Percentiles rank a stretch among this genome's conserved stretches.
These are phyloP conservation scores for Sus scrofa DNA, from an alignment of 2,113 vertebrate genomes.

Conservation along the genomic window T2T-Sscrofa CM000818.6:5822501-5823000, in stretches of 20 bases:
- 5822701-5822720: constrained; percentile 10
- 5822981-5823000: background rate
- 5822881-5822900: background rate
- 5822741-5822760: background rate
- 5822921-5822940: background rate
- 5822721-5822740: background rate
- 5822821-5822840: background rate
- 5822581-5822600: constrained; percentile 86
- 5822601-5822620: constrained; percentile 69
- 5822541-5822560: constrained; percentile 83
- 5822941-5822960: background rate
- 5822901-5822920: background rate
- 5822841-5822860: background rate
- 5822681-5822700: constrained; percentile 60
- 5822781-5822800: background rate
- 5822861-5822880: background rate
- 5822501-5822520: constrained; percentile 76
- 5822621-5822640: constrained; percentile 72
- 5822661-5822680: constrained; percentile 62
- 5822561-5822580: constrained; percentile 83
- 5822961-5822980: background rate
- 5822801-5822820: background rate
- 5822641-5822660: constrained; percentile 77
- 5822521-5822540: constrained; percentile 76
- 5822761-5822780: background rate